phyloP scores from a whole-genome alignment of 2,888 invertebrate species.

The Cryptocheilus praepositus region DNA sequence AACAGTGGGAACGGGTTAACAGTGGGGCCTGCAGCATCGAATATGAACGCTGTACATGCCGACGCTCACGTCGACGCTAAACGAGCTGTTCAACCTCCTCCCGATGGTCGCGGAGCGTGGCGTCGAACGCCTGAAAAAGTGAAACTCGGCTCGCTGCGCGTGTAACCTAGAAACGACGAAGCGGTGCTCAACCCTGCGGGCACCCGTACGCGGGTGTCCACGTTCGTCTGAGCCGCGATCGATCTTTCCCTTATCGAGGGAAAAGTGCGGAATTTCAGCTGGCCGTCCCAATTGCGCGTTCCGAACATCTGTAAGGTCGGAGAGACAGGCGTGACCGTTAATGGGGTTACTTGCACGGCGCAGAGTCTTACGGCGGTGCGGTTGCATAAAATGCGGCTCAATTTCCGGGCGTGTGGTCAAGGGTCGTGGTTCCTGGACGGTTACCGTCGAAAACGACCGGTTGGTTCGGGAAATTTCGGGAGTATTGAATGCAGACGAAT shows the following conservation, averaged over 20 bases:
- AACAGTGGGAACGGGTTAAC: constrained; percentile 8
- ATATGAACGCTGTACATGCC: constrained; percentile 25
- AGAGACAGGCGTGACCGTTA: too few species aligned
- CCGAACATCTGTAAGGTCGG: too few species aligned
- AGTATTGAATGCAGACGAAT: too few species aligned
- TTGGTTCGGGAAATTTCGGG: too few species aligned
- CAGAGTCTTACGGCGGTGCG: too few species aligned
- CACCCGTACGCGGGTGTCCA: constrained; percentile 33
- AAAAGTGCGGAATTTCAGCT: background rate
- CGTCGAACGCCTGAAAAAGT: constrained; percentile 73
- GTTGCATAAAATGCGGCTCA: too few species aligned
- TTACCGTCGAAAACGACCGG: too few species aligned
- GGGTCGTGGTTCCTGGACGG: too few species aligned
- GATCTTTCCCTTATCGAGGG: constrained; percentile 10
- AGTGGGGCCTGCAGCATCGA: constrained; percentile 2
- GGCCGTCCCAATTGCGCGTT: too few species aligned
- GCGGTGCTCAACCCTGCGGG: constrained; percentile 71
- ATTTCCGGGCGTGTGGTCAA: too few species aligned
- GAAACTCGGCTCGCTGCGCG: constrained; percentile 75
- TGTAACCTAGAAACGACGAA: constrained; percentile 74
- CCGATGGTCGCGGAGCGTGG: constrained; percentile 65
- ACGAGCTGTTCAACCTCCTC: constrained; percentile 60
- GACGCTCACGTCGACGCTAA: constrained; percentile 47
- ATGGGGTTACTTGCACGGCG: too few species aligned
- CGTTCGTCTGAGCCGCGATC: constrained; percentile 22